phyloP scores from a whole-genome alignment of 2,797 vertebrate species.

The Gymnoscopelus microlampas region DNA sequence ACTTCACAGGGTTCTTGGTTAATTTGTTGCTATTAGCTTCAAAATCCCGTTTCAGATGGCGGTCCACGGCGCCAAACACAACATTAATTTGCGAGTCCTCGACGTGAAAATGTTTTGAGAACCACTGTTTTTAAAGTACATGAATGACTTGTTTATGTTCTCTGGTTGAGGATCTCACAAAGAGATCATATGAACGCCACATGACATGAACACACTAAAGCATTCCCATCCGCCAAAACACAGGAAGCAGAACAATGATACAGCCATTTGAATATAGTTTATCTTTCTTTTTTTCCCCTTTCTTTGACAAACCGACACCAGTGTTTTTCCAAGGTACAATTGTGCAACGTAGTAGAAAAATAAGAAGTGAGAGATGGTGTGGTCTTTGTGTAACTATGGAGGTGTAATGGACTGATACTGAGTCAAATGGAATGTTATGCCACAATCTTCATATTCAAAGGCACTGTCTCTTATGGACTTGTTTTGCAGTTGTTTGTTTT shows the following conservation, averaged over 20 bases:
- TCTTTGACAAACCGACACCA: constrained; percentile 50
- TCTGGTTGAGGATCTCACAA: neutral
- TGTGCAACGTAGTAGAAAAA: constrained; percentile 26
- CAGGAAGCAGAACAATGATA: constrained; percentile 75
- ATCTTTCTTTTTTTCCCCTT: constrained; percentile 61
- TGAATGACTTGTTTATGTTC: too few relatives aligned
- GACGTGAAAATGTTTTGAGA: too few relatives aligned
- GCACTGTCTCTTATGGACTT: constrained; percentile 71
- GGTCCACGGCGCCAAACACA: too few relatives aligned
- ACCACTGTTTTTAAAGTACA: too few relatives aligned
- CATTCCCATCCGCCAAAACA: constrained; percentile 68
- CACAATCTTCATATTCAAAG: constrained; percentile 69
- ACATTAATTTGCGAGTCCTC: too few relatives aligned
- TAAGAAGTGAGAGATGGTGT: constrained; percentile 12
- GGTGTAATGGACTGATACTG: constrained; percentile 56
- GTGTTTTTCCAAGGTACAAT: constrained; percentile 15
- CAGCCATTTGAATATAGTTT: constrained; percentile 62
- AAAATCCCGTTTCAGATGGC: too few relatives aligned
- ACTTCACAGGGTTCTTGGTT: too few relatives aligned
- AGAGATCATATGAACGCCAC: constrained; percentile 47
- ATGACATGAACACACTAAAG: too few relatives aligned
- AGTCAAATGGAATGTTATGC: constrained; percentile 69
- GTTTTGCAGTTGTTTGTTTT: constrained; percentile 57
- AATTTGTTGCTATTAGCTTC: too few relatives aligned
- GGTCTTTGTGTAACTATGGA: constrained; percentile 44